Conservation (phyloP, 2,113 vertebrate species). For the Rhynchomys soricoides region DNA sequence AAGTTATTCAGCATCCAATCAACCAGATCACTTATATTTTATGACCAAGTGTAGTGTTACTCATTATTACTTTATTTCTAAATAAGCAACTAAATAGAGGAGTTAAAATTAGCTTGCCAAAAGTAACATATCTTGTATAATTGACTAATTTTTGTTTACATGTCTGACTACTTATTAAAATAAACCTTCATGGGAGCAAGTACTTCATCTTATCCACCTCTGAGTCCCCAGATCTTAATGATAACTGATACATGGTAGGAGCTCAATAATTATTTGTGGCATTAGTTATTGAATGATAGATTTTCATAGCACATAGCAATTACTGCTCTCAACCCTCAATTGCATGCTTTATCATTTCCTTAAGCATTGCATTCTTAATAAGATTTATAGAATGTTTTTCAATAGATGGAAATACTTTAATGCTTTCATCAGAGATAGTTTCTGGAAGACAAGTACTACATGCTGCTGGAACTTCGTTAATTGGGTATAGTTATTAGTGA, state of each 20-base stretch:
- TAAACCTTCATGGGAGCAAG: neutral
- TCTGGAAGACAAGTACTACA: slow-evolving; percentile 29
- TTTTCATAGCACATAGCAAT: slow-evolving; percentile 24
- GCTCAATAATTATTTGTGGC: slow-evolving; percentile 26
- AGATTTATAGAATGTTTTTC: neutral
- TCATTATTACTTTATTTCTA: slow-evolving; percentile 39
- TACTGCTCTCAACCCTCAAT: slow-evolving; percentile 47
- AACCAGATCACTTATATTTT: neutral
- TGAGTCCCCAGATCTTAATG: neutral
- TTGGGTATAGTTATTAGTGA: slow-evolving; percentile 62
- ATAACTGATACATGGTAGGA: neutral
- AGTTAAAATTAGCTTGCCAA: neutral
- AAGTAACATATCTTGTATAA: slow-evolving; percentile 6
- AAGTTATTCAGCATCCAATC: neutral
- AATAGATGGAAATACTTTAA: slow-evolving; percentile 49
- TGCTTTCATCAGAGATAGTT: slow-evolving; percentile 19
- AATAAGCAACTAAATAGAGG: neutral
- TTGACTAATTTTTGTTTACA: neutral
- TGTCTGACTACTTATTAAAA: neutral
- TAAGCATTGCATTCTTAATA: slow-evolving; percentile 10
- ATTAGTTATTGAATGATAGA: slow-evolving; percentile 38
- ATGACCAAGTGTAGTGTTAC: neutral
- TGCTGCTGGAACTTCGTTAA: slow-evolving; percentile 54
- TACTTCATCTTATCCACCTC: neutral
- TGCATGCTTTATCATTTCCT: slow-evolving; percentile 47